Conservation (phyloP, 2,797 vertebrate species). For the Dipus sagitta region DNA sequence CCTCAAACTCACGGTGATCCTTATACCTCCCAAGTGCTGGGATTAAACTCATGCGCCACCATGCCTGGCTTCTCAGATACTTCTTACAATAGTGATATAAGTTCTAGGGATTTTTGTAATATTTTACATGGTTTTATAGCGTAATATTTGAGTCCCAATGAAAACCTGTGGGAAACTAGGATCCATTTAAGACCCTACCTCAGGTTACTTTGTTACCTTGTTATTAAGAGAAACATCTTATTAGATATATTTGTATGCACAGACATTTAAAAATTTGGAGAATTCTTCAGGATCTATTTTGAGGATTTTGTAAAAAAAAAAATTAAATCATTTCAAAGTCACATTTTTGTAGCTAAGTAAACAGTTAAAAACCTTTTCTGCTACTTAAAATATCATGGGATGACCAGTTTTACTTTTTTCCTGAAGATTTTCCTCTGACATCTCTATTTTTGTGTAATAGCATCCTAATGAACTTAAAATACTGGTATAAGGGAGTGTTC, state of each 20-base stretch:
- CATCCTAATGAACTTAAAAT: slow-evolving; percentile 45
- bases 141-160: slow-evolving; percentile 63
- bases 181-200: slow-evolving; percentile 46
- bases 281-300: slow-evolving; percentile 64
- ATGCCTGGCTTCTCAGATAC: not conserved
- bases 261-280: slow-evolving; percentile 46
- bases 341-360: slow-evolving; percentile 51
- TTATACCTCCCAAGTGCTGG: too few species aligned
- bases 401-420: slow-evolving; percentile 60
- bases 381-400: slow-evolving; percentile 63
- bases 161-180: slow-evolving; percentile 10
- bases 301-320: slow-evolving; percentile 56
- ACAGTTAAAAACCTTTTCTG: slow-evolving; percentile 59
- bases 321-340: too few species aligned
- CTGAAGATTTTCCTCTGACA: slow-evolving; percentile 59
- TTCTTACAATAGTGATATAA: slow-evolving; percentile 44
- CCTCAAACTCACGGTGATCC: too few species aligned
- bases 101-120: not conserved
- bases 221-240: slow-evolving; percentile 46
- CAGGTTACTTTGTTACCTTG: slow-evolving; percentile 28
- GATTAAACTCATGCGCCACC: too few species aligned
- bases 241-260: slow-evolving; percentile 36
- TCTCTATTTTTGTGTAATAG: slow-evolving; percentile 58
- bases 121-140: slow-evolving; percentile 55
- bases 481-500: slow-evolving; percentile 40